These are phyloP conservation scores for Vanessa tameamea DNA, from an alignment of 1,140 invertebrate species.

Conservation along the genomic window DNA sequence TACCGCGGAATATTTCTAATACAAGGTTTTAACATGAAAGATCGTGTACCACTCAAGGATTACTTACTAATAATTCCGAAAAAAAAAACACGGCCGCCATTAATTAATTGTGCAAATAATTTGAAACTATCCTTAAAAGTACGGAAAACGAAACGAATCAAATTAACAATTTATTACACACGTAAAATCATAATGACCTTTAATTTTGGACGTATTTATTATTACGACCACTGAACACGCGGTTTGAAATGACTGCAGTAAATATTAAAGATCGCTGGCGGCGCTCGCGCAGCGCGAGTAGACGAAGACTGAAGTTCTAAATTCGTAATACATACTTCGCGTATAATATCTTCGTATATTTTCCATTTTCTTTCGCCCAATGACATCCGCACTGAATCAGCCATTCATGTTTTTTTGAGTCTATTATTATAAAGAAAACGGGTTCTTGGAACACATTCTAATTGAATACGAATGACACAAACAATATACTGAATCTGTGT, in stretches of 20 bases:
- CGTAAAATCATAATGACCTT: conserved; percentile 10
- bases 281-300: conserved; percentile 59
- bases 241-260: conserved; percentile 16
- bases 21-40: background rate
- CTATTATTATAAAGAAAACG: conserved; percentile 20
- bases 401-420: conserved; percentile 48
- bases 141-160: background rate
- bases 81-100: conserved; percentile 11
- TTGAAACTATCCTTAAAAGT: background rate
- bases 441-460: conserved; percentile 15
- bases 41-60: conserved; percentile 21
- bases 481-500: background rate
- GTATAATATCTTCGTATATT: conserved; percentile 76
- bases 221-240: conserved; percentile 19
- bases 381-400: conserved; percentile 62
- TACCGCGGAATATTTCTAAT: conserved; percentile 2
- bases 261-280: conserved; percentile 41
- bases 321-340: conserved; percentile 50
- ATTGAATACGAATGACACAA: conserved; percentile 13
- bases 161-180: background rate
- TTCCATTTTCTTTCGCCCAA: conserved; percentile 61
- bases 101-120: conserved; percentile 1
- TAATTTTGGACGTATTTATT: conserved; percentile 10
- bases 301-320: conserved; percentile 72
- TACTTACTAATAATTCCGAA: conserved; percentile 21